Percentiles rank a stretch among this genome's conserved stretches.
phyloP scores from a whole-genome alignment of 2,888 invertebrate genomes.

The Melinopterus prodromus region DNA sequence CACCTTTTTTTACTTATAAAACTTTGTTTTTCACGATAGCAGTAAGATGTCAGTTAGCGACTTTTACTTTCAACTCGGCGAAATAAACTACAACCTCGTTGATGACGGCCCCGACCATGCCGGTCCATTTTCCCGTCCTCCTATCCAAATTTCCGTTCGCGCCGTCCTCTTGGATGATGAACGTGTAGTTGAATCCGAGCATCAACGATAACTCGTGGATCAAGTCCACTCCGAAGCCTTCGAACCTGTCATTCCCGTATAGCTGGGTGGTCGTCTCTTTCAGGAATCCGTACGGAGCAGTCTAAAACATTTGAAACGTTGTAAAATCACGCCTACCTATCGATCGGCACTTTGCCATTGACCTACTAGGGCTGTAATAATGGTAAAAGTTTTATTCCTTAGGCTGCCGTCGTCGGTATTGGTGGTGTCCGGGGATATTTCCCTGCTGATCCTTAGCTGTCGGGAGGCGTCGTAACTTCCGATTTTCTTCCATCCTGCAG shows the following conservation, averaged over 20 bases:
- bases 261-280: conserved; percentile 72
- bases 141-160: conserved; percentile 75
- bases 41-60: too few relatives aligned
- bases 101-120: conserved; percentile 79
- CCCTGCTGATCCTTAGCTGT: conserved; percentile 66
- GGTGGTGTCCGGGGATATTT: conserved; percentile 31
- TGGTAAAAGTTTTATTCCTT: conserved; percentile 75
- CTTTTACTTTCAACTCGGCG: too few relatives aligned
- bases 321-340: not conserved
- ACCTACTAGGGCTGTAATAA: conserved; percentile 77
- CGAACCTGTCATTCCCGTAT: conserved; percentile 83
- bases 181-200: conserved; percentile 84
- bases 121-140: conserved; percentile 72
- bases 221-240: conserved; percentile 90
- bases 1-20: too few relatives aligned
- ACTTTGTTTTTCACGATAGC: too few relatives aligned
- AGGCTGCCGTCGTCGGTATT: conserved; percentile 67
- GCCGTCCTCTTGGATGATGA: conserved; percentile 78
- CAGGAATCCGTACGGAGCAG: conserved; percentile 88
- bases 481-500: conserved; percentile 71
- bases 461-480: conserved; percentile 74
- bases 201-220: conserved; percentile 80
- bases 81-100: conserved; percentile 64
- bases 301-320: conserved; percentile 64
- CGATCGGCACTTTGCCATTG: not conserved